Evolutionary conservation across 1,140 invertebrate genomes (phyloP).

Genomic region (Liolophura sinensis): DNA sequence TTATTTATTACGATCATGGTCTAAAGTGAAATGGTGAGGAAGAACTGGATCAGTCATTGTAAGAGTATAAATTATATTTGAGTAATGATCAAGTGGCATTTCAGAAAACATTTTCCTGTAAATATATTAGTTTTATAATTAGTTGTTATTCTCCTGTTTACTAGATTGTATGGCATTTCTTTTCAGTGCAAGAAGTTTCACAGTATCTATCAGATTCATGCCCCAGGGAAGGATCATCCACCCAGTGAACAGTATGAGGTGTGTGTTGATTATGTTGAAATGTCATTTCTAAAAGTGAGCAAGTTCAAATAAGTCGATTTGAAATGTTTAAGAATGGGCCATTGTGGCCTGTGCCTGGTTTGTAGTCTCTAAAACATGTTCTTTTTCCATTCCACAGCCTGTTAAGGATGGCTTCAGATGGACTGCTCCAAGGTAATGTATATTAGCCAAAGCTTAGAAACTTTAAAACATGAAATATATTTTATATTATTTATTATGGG

Average conservation of each 20-base stretch:
- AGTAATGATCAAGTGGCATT: too few relatives aligned
- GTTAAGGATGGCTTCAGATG: slow-evolving; percentile 55
- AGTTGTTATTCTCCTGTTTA: not conserved
- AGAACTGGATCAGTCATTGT: too few relatives aligned
- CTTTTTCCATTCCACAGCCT: slow-evolving; percentile 37
- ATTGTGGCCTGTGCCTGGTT: not conserved
- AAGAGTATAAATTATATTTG: too few relatives aligned
- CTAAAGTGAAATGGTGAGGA: too few relatives aligned
- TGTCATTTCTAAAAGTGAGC: not conserved
- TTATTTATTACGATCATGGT: too few relatives aligned
- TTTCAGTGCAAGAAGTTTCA: slow-evolving; percentile 54
- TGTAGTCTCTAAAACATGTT: not conserved
- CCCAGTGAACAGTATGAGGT: slow-evolving; percentile 53
- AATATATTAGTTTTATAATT: not conserved
- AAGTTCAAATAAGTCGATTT: not conserved
- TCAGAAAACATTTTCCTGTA: too few relatives aligned
- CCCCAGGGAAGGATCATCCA: slow-evolving; percentile 41
- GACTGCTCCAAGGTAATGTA: slow-evolving; percentile 44
- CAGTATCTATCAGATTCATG: slow-evolving; percentile 55
- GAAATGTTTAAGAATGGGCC: not conserved
- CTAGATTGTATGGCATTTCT: slow-evolving; percentile 5
- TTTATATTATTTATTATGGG: too few relatives aligned
- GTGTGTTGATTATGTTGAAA: slow-evolving; percentile 7
- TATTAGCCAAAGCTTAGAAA: too few relatives aligned
- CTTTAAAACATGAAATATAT: too few relatives aligned